Percentiles rank a stretch among this genome's conserved stretches.
These are phyloP conservation scores for Heteractis magnifica DNA, from an alignment of 92 coral and sea anemone species.

Conservation along the genomic window DNA sequence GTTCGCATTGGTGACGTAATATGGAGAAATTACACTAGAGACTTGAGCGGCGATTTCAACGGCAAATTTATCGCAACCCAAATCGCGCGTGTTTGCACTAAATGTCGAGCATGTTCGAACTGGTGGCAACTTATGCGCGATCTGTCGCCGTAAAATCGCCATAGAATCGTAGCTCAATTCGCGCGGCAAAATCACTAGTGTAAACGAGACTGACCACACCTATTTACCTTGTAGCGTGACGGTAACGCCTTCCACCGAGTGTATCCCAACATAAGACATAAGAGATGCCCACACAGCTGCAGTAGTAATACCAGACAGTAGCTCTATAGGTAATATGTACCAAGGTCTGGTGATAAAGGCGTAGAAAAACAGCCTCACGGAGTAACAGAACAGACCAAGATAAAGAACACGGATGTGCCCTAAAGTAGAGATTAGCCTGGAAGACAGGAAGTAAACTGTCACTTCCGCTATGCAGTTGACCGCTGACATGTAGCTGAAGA, in stretches of 20 bases:
- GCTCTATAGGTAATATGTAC: conserved; percentile 70
- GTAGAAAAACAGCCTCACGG: conserved; percentile 65
- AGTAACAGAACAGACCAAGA: conserved; percentile 74
- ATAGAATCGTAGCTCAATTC: too few relatives aligned
- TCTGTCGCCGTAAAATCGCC: too few relatives aligned
- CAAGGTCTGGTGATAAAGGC: conserved; percentile 76
- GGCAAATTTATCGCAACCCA: too few relatives aligned
- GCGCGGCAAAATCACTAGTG: too few relatives aligned
- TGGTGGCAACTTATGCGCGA: too few relatives aligned
- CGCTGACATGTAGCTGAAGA: conserved; percentile 85
- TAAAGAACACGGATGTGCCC: conserved; percentile 75
- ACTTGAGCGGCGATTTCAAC: too few relatives aligned
- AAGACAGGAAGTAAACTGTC: conserved; percentile 78
- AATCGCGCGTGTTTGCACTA: too few relatives aligned
- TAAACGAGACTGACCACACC: too few relatives aligned
- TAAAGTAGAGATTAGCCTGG: conserved; percentile 62
- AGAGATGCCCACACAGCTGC: conserved; percentile 93
- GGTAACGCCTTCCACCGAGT: conserved; percentile 72
- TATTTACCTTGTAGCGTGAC: conserved; percentile 77
- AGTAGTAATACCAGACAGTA: conserved; percentile 81
- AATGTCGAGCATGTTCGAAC: too few relatives aligned
- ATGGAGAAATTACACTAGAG: too few relatives aligned
- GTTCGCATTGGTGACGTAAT: too few relatives aligned
- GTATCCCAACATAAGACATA: conserved; percentile 84
- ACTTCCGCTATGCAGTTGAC: conserved; percentile 86